A percentile compares a stretch with the other conserved stretches of the same genome.
phyloP scores from a whole-genome alignment of 1,140 invertebrate genomes.

The Xylocopa sonorina region DNA sequence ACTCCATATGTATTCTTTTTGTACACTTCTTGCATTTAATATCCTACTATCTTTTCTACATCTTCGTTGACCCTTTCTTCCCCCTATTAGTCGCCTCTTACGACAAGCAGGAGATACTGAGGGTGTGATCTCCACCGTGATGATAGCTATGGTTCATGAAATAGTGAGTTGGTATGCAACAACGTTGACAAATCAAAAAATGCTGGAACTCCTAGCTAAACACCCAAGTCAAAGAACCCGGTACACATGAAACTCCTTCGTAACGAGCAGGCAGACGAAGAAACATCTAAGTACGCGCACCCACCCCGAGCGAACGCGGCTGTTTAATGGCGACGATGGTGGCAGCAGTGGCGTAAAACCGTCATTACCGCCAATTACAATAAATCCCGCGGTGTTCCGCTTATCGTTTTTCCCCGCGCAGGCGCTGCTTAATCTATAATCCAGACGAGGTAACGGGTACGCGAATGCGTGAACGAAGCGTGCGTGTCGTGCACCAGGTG shows the following conservation, averaged over 20 bases:
- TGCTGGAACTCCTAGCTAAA: too few species aligned
- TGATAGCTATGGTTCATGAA: too few species aligned
- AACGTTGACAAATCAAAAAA: too few species aligned
- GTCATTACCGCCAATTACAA: slow-evolving; percentile 77
- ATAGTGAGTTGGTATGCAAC: too few species aligned
- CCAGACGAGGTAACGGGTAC: slow-evolving; percentile 51
- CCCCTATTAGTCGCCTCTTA: too few species aligned
- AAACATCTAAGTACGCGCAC: not conserved
- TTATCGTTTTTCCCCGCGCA: slow-evolving; percentile 70
- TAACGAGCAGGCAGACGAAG: not conserved
- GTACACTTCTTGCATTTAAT: too few species aligned
- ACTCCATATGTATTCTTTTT: too few species aligned
- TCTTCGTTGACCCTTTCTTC: too few species aligned
- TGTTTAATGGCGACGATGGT: slow-evolving; percentile 26
- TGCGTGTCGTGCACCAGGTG: slow-evolving; percentile 29
- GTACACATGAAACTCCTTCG: not conserved
- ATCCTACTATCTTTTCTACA: too few species aligned
- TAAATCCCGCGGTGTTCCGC: slow-evolving; percentile 74
- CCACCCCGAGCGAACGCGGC: too few species aligned
- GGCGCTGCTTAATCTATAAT: slow-evolving; percentile 70
- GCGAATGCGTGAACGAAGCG: slow-evolving; percentile 31
- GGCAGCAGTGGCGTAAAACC: slow-evolving; percentile 66
- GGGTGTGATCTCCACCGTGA: too few species aligned
- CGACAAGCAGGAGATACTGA: too few species aligned
- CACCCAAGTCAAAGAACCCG: not conserved